Base-by-base conservation (phyloP, 2,113 vertebrate species). In the Lagopus muta region DNA sequence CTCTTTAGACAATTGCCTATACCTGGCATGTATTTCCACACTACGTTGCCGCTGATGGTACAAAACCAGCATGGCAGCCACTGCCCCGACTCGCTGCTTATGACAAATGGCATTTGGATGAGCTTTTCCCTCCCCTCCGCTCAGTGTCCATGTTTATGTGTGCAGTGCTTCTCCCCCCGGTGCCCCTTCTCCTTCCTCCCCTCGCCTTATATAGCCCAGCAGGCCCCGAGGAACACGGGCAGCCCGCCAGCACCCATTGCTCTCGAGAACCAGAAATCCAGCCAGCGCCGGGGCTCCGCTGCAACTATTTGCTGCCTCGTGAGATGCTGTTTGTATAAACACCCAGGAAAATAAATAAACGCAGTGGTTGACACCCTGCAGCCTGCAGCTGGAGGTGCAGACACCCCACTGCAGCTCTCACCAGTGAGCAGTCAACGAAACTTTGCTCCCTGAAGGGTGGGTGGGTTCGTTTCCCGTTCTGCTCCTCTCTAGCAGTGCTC, bases 201-300 rank as follows among this genome's bases (percentile, higher is more conserved):
- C 47, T 19, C 13, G 8, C 96, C 96, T 96, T 96, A 95, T 83
- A 96, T 57, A 97, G 94, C 18, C 84, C 82, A 0, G 32, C 4
- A 50, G 76, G 88, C 90, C 89, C 2, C 47, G 30, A 83, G 95
- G 66, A 91, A 81, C 73, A 7, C 79, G 78, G 86, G 88, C 88
- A 42, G 48, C 78, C 47, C 79, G 91, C 94, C 95, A 93, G 92
- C 64, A 65, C 64, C 11, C 1, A 45, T 28, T 34, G 67, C 75
- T 71, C 64, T 24, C 48, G 18, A 7, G 71, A 91, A 90, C 64
- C 57, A 55, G 28, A 90, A 79, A 80, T 50, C 2, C 14, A 12
- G 5, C 15, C 11, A 1, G 45, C 88, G 72, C 52, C 1, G 10
- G 32, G 10, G 57, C 71, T 66, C 43, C 4, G 16, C 6, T 12